phyloP scores from a whole-genome alignment of 2,888 invertebrate species.

The Sminthurinus aureus region DNA sequence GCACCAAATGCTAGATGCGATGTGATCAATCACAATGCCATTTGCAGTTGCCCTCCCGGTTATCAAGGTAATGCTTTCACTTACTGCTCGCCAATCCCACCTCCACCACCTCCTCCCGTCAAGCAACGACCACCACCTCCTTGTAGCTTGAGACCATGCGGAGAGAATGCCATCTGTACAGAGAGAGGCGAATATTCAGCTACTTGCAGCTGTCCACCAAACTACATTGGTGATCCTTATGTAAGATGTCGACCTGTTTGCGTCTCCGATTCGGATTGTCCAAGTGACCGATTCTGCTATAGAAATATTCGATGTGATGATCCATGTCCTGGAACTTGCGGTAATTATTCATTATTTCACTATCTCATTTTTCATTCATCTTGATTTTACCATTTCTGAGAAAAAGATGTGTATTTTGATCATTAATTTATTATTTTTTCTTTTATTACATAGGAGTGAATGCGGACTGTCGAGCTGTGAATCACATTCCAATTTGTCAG shows the following conservation, averaged over 20 bases:
- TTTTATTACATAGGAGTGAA: conserved; percentile 61
- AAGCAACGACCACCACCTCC: conserved; percentile 42
- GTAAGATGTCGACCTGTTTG: conserved; percentile 79
- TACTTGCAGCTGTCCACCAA: conserved; percentile 59
- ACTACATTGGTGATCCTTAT: conserved; percentile 64
- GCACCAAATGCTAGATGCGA: conserved; percentile 73
- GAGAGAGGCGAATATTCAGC: conserved; percentile 52
- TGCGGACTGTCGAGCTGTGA: conserved; percentile 77
- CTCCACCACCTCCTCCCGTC: conserved; percentile 50
- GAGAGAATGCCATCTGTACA: conserved; percentile 65
- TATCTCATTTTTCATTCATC: no score
- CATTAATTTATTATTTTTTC: no score
- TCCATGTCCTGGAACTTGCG: conserved; percentile 71
- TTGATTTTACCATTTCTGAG: no score
- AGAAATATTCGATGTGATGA: conserved; percentile 82
- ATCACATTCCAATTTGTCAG: conserved; percentile 78
- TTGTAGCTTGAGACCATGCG: conserved; percentile 59
- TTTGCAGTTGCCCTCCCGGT: conserved; percentile 67
- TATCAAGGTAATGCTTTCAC: conserved; percentile 58
- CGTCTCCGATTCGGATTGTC: conserved; percentile 86
- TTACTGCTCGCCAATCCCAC: conserved; percentile 57
- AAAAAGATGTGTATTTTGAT: no score
- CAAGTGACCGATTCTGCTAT: conserved; percentile 80
- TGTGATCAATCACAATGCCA: conserved; percentile 72
- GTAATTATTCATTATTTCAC: conserved; percentile 39